Evolutionary conservation across 2,888 invertebrate species (phyloP).

Genomic region (Ptilodon capucinus): DNA sequence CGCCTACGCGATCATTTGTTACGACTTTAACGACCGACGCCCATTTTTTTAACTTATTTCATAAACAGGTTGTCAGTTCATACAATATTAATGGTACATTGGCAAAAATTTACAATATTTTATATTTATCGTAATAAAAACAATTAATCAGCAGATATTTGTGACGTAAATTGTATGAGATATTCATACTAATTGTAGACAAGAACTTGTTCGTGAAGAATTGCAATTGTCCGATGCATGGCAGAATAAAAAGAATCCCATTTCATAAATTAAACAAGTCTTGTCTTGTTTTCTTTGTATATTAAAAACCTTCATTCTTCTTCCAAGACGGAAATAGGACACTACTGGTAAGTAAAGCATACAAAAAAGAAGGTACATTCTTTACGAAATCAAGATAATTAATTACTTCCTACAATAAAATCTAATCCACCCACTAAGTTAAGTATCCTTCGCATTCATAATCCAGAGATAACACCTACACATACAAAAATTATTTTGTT

Average conservation of each 20-base stretch:
- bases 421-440: not conserved
- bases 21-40: not conserved
- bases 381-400: not conserved
- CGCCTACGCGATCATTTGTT: constrained; percentile 3
- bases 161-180: too few relatives aligned
- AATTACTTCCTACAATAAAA: not conserved
- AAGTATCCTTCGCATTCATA: not conserved
- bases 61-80: not conserved
- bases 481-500: not conserved
- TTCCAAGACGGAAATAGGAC: not conserved
- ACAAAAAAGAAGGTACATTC: not conserved
- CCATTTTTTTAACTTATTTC: not conserved
- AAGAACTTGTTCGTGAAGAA: too few relatives aligned
- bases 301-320: too few relatives aligned
- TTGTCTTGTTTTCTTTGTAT: not conserved
- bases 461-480: not conserved
- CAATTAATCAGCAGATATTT: too few relatives aligned
- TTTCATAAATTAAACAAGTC: too few relatives aligned
- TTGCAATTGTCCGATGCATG: too few relatives aligned
- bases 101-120: too few relatives aligned
- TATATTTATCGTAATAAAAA: too few relatives aligned
- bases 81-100: too few relatives aligned
- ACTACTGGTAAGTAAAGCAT: not conserved
- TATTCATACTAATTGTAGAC: too few relatives aligned
- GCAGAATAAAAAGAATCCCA: too few relatives aligned